Base-by-base conservation (phyloP, 2,888 invertebrate species). In the Athalia rosae region DNA sequence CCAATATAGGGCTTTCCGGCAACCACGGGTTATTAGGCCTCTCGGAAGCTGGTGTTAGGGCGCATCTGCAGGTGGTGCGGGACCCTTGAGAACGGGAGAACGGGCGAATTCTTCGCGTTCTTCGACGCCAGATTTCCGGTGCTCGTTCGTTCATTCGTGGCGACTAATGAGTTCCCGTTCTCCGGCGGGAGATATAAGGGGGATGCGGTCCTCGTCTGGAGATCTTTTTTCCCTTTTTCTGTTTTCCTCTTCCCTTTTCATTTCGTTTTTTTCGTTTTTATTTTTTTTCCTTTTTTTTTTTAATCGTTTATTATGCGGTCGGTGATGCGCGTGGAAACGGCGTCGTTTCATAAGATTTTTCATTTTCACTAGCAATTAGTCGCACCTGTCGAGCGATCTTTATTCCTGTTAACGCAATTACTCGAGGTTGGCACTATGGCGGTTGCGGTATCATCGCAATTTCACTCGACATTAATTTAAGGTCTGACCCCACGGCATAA, bases 11-110 rank as follows among this genome's bases (percentile, higher is more conserved):
- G 62, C 62, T 71, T 63, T 73, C 63, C 48, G 76, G 62, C 61
- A 67, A 77, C 77, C 43, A 67, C 15, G 66, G 61, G 48, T 59
- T 77, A 69, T 77, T 77, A 66, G 77, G 56, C 71, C 71, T 71
- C 58, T 56, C 69, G 6, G 67, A 58, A 28, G 13, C 71, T 15
- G 28, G 28, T 28, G 71, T 71, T 71, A 45, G 71, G 58, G 71
- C 9, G 71, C 13, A 50, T 56, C 56, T 58, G n/a, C 7, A n/a
- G 7, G n/a, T 6, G n/a, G 11, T 11, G n/a, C 9, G n/a, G 71
- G 58, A 56, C 58, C 71, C 45, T 41, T 41, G 58, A 71, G 56
- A 56, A 58, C 50, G 56, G 58, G 71, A 28, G 28, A 41, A 63
- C 63, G 43, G 13, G 11, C 63, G 58, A 56, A 71, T 71, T 56